Evolutionary conservation across 2,888 invertebrate species (phyloP).

Genomic region (Cistogaster globosa): DNA sequence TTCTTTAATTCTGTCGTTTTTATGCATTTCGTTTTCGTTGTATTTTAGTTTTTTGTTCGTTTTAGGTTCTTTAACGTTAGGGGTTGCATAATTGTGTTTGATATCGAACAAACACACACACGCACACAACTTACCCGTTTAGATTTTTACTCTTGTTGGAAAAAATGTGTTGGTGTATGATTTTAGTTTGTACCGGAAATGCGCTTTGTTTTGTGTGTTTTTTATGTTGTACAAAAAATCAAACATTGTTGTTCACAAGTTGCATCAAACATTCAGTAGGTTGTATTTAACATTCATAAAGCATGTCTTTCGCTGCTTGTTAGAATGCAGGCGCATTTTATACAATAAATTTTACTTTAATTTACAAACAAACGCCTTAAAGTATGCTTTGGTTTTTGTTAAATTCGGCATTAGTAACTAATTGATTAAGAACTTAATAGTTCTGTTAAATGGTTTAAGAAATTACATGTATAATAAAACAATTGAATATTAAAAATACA

Average conservation of each 20-base stretch:
- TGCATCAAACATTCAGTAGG: conserved; percentile 5
- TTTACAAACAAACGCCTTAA: conserved; percentile 15
- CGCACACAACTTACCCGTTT: too few species aligned
- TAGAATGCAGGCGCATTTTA: not conserved
- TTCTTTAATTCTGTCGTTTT: conserved; percentile 47
- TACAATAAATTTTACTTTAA: not conserved
- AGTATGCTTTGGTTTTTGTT: conserved; percentile 24
- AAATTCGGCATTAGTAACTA: not conserved
- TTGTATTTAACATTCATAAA: not conserved
- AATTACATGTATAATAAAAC: too few species aligned
- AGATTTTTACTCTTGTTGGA: not conserved
- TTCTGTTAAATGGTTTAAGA: too few species aligned
- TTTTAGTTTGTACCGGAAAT: conserved; percentile 50
- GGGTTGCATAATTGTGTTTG: conserved; percentile 41
- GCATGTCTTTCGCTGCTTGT: not conserved
- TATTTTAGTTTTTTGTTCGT: conserved; percentile 1
- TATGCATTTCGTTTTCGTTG: conserved; percentile 54
- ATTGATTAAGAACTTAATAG: too few species aligned
- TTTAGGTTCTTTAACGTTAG: conserved; percentile 50
- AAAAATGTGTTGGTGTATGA: conserved; percentile 11
- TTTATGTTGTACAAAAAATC: not conserved
- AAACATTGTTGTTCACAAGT: not conserved
- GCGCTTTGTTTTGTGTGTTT: conserved; percentile 25
- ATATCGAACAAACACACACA: not conserved
- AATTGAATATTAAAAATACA: too few species aligned